Percentiles rank a stretch among this genome's conserved stretches.
phyloP scores from a whole-genome alignment of 2,797 vertebrate genomes.

The Centropyge bicolor region DNA sequence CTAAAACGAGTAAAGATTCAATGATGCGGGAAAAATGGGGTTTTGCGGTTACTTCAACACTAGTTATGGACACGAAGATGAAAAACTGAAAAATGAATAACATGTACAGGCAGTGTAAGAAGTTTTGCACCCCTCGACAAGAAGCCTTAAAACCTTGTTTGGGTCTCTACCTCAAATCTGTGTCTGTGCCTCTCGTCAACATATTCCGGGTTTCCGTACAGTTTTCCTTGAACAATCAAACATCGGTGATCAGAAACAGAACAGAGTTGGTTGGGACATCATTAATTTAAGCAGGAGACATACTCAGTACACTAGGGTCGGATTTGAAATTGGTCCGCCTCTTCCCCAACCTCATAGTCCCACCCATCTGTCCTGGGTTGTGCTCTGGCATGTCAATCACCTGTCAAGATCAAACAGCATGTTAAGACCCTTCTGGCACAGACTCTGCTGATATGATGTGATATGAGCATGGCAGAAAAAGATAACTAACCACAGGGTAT shows the following conservation, averaged over 20 bases:
- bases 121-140: neutral
- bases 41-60: neutral
- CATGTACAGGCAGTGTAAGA: neutral
- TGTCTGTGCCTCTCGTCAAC: constrained; percentile 95
- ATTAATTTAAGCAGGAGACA: constrained; percentile 36
- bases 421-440: constrained; percentile 15
- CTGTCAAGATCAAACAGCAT: constrained; percentile 76
- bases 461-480: constrained; percentile 10
- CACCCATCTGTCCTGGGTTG: constrained; percentile 96
- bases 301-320: constrained; percentile 90
- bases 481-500: constrained; percentile 92
- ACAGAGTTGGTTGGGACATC: neutral
- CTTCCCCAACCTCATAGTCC: constrained; percentile 96
- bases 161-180: constrained; percentile 90
- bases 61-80: neutral
- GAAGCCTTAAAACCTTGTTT: neutral
- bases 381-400: constrained; percentile 99
- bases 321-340: constrained; percentile 93
- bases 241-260: constrained; percentile 2
- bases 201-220: constrained; percentile 91
- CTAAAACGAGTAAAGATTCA: constrained; percentile 71
- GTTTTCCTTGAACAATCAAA: constrained; percentile 86
- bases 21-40: neutral
- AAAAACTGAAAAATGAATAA: constrained; percentile 7
- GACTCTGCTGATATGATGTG: constrained; percentile 15